Base-by-base conservation (phyloP, 2,797 vertebrate species). In the Brachyrhaphis roseni region DNA sequence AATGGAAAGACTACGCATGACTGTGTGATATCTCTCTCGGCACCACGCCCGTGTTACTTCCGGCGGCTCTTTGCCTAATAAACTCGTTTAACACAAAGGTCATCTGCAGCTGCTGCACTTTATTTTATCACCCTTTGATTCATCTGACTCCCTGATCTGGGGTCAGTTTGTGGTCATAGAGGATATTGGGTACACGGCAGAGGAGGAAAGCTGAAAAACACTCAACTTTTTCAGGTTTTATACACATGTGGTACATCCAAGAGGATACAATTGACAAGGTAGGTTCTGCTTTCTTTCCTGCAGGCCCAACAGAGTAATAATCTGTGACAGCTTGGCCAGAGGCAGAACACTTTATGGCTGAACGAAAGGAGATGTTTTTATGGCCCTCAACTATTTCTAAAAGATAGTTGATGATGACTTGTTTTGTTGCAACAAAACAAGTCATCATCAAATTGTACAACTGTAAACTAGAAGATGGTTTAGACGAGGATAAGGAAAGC, bases 41-140 rank as follows among this genome's bases (percentile, higher is more conserved):
- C 64, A 77, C 66, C 70, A 80, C 84, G 39, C 78, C 90, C 88
- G 73, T 23, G 36, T 82, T 64, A 76, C 83, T 82, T 82, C 80
- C 73, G 5, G 49, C n/a, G 59, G 41, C 39, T 15, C 3, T 2
- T 74, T 75, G 64, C 66, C 75, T 45, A 39, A 79, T 13, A 5
- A 5, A 41, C 62, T 47, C 28, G 23, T 74, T 68, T 11, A 66
- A 83, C 59, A 53, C 78, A 91, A 86, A 88, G 89, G 81, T 89
- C 84, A 79, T 45, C 80, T 2, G 5, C 46, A 66, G 72, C 71
- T 26, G 45, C 78, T 45, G 76, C 73, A 47, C 3, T 45, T 47
- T 43, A 51, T 20, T 79, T 78, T 59, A 45, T 28, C 7, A 20
- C 43, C 5, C 49, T 72, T 57, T 53, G 78, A 79, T 72, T 81